A percentile compares a stretch with the other conserved stretches of the same genome.
Evolutionary conservation across 2,888 invertebrate genomes (phyloP).

Genomic region (Calliphora vomitoria): DNA sequence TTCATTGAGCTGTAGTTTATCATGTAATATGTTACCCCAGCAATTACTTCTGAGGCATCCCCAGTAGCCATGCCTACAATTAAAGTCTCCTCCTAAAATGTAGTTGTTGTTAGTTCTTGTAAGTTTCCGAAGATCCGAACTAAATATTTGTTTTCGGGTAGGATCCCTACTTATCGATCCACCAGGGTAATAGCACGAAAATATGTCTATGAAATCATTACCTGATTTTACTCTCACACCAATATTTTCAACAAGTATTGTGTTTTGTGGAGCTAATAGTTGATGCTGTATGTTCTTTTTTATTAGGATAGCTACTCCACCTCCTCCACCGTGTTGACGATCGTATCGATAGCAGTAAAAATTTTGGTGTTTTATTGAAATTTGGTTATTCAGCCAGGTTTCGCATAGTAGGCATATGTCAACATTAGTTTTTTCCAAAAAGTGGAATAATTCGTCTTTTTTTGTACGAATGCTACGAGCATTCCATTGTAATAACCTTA

Average conservation of each 20-base stretch:
- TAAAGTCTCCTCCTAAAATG: too few relatives aligned
- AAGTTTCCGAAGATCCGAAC: too few relatives aligned
- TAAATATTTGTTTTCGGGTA: too few relatives aligned
- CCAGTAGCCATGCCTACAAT: too few relatives aligned
- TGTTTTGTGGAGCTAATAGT: slow-evolving; percentile 20
- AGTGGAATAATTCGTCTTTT: slow-evolving; percentile 41
- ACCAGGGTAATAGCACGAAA: too few relatives aligned
- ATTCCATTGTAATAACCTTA: slow-evolving; percentile 20
- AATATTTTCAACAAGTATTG: slow-evolving; percentile 13
- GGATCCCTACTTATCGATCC: too few relatives aligned
- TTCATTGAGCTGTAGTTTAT: too few relatives aligned
- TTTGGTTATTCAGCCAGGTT: slow-evolving; percentile 15
- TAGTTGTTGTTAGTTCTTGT: too few relatives aligned
- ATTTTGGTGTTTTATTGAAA: slow-evolving; percentile 14
- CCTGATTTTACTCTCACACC: too few relatives aligned
- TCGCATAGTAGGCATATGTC: slow-evolving; percentile 32
- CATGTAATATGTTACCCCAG: too few relatives aligned
- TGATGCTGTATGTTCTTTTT: slow-evolving; percentile 31
- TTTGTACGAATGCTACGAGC: background rate
- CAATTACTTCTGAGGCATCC: too few relatives aligned
- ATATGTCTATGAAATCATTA: too few relatives aligned
- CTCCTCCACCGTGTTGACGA: slow-evolving; percentile 17
- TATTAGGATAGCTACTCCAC: slow-evolving; percentile 31
- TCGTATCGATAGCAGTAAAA: slow-evolving; percentile 25
- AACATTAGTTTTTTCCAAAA: slow-evolving; percentile 4